Evolutionary conservation across 2,888 invertebrate genomes (phyloP).

Genomic region (Thecophora atra): DNA sequence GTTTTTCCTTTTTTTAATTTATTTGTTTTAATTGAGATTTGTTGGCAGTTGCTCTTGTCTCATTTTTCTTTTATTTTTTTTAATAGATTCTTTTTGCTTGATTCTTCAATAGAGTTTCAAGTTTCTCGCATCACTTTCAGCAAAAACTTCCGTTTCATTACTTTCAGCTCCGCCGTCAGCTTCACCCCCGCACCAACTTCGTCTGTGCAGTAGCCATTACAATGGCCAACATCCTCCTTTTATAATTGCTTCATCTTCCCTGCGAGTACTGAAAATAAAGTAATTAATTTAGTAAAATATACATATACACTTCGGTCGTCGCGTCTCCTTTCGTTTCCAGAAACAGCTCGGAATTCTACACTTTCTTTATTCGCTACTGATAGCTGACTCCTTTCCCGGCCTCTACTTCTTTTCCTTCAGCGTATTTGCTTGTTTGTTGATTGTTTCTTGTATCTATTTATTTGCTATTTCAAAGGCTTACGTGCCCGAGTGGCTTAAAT

Average conservation of each 20-base stretch:
- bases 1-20: no score
- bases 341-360: background rate
- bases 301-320: constrained; percentile 8
- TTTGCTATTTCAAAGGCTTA: constrained; percentile 37
- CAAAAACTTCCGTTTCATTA: constrained; percentile 21
- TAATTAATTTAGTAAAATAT: constrained; percentile 49
- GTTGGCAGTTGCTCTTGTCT: no score
- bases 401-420: background rate
- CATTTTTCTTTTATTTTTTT: background rate
- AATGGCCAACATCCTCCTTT: constrained; percentile 21
- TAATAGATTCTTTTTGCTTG: background rate
- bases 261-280: constrained; percentile 43
- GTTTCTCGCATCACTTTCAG: constrained; percentile 14
- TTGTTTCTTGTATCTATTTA: constrained; percentile 9
- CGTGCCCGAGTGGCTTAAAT: constrained; percentile 35
- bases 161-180: background rate
- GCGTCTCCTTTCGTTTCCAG: background rate
- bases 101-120: constrained; percentile 2
- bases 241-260: constrained; percentile 23
- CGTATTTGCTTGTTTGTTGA: background rate
- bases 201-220: no score
- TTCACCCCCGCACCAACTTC: no score
- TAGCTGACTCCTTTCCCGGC: background rate
- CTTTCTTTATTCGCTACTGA: background rate
- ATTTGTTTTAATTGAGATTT: no score